A percentile compares a stretch with the other conserved stretches of the same genome.
These are phyloP conservation scores for Caenorhabditis briggsae DNA, from an alignment of 1,140 invertebrate species.

Conservation along the genomic window DNA sequence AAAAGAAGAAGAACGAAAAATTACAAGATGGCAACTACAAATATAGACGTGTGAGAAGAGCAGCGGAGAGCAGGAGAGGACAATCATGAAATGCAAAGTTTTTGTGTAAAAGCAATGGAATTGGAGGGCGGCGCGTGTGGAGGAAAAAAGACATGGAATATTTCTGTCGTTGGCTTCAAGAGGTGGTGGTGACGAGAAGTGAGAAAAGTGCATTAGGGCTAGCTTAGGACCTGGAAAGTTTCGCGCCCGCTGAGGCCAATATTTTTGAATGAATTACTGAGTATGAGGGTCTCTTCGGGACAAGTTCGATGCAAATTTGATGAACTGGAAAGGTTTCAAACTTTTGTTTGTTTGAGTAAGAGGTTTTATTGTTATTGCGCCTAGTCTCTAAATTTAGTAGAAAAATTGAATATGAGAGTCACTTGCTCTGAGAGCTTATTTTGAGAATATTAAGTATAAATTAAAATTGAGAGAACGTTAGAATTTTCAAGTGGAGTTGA, in stretches of 20 bases:
- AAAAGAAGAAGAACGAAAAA: constrained; percentile 31
- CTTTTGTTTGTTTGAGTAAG: not conserved
- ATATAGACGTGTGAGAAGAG: constrained; percentile 45
- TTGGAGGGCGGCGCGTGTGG: constrained; percentile 32
- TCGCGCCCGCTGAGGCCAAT: constrained; percentile 42
- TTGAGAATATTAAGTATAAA: too few relatives aligned
- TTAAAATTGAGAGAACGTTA: too few relatives aligned
- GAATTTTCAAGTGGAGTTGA: too few relatives aligned
- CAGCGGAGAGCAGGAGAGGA: not conserved
- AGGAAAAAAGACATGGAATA: constrained; percentile 37
- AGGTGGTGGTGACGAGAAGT: constrained; percentile 35
- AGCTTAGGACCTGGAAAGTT: not conserved
- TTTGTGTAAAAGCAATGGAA: constrained; percentile 51
- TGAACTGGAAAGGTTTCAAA: constrained; percentile 35
- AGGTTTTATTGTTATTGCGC: constrained; percentile 9
- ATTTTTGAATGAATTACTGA: constrained; percentile 53
- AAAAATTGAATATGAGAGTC: too few relatives aligned
- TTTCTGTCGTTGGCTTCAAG: constrained; percentile 40
- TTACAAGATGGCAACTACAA: constrained; percentile 26
- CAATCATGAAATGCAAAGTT: constrained; percentile 51
- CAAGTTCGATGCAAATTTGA: constrained; percentile 53
- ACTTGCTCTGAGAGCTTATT: too few relatives aligned
- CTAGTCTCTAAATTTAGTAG: not conserved
- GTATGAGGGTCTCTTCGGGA: not conserved
- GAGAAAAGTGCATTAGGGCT: constrained; percentile 46